Evolutionary conservation across 2,113 vertebrate genomes (phyloP).

Genomic region (Opisthocomus hoazin): DNA sequence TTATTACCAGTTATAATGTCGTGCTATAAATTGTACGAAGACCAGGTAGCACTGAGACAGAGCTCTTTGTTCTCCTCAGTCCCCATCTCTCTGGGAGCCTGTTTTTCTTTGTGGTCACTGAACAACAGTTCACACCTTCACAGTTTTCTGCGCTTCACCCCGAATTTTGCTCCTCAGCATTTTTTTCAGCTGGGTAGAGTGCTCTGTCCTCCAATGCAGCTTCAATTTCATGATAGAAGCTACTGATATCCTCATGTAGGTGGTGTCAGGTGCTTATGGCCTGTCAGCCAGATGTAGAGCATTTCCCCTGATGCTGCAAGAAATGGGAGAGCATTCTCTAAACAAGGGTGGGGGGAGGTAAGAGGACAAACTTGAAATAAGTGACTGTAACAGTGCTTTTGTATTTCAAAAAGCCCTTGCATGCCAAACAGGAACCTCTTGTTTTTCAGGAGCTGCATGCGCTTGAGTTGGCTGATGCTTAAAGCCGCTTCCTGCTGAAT

Average conservation of each 20-base stretch:
- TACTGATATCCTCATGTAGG: neutral
- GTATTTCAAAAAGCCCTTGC: neutral
- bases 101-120: neutral
- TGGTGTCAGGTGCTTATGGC: neutral
- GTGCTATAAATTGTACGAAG: neutral
- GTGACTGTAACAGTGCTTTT: neutral
- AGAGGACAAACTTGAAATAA: neutral
- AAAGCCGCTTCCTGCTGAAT: neutral
- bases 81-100: accelerated
- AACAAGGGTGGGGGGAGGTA: neutral
- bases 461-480: neutral
- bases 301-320: neutral
- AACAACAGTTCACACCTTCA: neutral
- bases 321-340: neutral
- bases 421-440: conserved; percentile 24
- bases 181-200: neutral
- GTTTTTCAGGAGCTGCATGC: neutral
- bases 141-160: neutral
- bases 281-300: neutral
- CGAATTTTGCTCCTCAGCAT: neutral
- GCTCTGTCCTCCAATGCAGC: neutral
- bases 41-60: neutral
- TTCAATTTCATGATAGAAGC: neutral
- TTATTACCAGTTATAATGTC: neutral
- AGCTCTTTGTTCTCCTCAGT: neutral